phyloP scores from a whole-genome alignment of 2,888 invertebrate genomes.

The Tenodera sinensis region DNA sequence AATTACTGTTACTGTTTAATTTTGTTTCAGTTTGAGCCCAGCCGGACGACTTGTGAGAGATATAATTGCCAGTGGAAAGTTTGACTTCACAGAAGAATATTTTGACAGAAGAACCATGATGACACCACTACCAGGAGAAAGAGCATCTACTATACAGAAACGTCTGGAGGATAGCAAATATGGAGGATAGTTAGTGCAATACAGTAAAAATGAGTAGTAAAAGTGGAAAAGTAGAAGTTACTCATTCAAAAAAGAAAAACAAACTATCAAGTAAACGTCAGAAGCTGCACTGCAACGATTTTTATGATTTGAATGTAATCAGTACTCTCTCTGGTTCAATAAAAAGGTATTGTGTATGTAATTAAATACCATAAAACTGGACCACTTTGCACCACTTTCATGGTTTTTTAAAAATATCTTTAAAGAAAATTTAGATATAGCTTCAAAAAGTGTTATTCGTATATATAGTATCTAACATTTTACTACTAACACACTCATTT shows the following conservation, averaged over 20 bases:
- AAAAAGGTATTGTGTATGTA: neutral
- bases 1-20: neutral
- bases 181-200: neutral
- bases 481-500: no score
- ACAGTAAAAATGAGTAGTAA: neutral
- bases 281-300: neutral
- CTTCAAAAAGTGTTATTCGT: no score
- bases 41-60: neutral
- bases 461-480: no score
- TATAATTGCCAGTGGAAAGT: neutral
- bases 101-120: slow-evolving; percentile 14
- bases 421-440: no score
- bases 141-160: neutral
- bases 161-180: neutral
- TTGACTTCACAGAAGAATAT: slow-evolving; percentile 12
- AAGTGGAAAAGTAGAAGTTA: neutral
- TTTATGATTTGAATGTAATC: neutral
- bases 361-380: no score
- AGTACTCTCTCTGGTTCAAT: neutral
- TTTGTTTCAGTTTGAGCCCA: neutral
- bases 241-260: neutral
- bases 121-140: slow-evolving; percentile 31
- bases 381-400: no score
- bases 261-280: neutral
- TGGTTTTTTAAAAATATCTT: no score